phyloP scores from a whole-genome alignment of 2,888 invertebrate species.

The Syritta pipiens region DNA sequence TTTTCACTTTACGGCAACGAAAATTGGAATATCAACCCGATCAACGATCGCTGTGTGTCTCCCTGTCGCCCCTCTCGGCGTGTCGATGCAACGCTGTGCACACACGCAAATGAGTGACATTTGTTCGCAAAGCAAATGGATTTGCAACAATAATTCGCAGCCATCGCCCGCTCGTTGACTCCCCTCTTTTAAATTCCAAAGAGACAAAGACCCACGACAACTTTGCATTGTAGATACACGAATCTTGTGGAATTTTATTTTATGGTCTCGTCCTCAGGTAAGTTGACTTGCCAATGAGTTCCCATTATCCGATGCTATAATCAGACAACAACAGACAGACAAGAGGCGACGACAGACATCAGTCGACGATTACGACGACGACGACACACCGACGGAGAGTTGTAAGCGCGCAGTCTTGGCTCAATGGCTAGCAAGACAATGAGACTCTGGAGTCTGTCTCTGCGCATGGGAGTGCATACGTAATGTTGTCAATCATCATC shows the following conservation, averaged over 20 bases:
- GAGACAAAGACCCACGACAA: too few species aligned
- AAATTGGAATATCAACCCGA: constrained; percentile 35
- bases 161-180: too few species aligned
- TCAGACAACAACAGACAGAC: constrained; percentile 32
- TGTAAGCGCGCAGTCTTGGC: too few species aligned
- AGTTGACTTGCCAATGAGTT: constrained; percentile 28
- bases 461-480: constrained; percentile 31
- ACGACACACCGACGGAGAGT: too few species aligned
- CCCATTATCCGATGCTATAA: constrained; percentile 13
- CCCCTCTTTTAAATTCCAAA: too few species aligned
- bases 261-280: constrained; percentile 41
- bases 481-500: constrained; percentile 19
- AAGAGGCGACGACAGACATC: too few species aligned
- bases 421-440: too few species aligned
- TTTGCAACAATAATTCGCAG: constrained; percentile 31
- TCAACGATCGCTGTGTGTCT: too few species aligned
- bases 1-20: constrained; percentile 34
- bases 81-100: background rate
- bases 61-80: too few species aligned
- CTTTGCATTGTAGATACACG: constrained; percentile 17
- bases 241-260: constrained; percentile 53
- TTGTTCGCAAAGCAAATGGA: constrained; percentile 35
- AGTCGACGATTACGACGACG: too few species aligned
- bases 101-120: constrained; percentile 61
- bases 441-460: background rate